These are phyloP conservation scores for Pegoplata infirma DNA, from an alignment of 2,888 invertebrate species.

Conservation along the genomic window DNA sequence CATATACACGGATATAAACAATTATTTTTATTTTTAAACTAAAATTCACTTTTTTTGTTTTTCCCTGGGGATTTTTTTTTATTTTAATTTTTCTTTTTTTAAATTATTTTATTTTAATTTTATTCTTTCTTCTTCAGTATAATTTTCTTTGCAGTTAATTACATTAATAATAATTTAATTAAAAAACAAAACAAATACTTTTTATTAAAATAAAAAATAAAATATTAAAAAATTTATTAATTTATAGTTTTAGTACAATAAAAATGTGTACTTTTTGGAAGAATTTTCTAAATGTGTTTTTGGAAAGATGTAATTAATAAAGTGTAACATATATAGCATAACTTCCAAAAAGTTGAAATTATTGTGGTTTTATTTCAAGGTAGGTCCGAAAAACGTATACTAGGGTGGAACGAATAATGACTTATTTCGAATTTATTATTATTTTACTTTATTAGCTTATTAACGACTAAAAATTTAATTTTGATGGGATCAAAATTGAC, in stretches of 20 bases:
- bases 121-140: constrained; percentile 33
- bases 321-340: constrained; percentile 35
- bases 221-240: constrained; percentile 8
- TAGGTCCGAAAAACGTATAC: too few relatives aligned
- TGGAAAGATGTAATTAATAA: constrained; percentile 34
- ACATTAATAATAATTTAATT: constrained; percentile 61
- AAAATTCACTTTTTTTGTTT: constrained; percentile 17
- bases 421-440: too few relatives aligned
- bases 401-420: too few relatives aligned
- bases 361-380: constrained; percentile 25
- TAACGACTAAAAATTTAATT: too few relatives aligned
- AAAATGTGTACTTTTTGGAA: constrained; percentile 49
- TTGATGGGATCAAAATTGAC: too few relatives aligned
- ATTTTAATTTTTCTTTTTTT: constrained; percentile 19
- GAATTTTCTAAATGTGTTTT: background rate
- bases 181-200: constrained; percentile 5
- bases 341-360: constrained; percentile 55
- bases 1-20: background rate
- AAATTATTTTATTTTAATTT: constrained; percentile 38
- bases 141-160: constrained; percentile 57
- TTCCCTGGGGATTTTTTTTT: constrained; percentile 26
- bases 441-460: too few relatives aligned
- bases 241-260: constrained; percentile 24
- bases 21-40: constrained; percentile 8
- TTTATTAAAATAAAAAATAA: constrained; percentile 19